A percentile compares a stretch with the other conserved stretches of the same genome.
Evolutionary conservation across 2,888 invertebrate genomes (phyloP).

Genomic region (Chymomyza fuscimana): DNA sequence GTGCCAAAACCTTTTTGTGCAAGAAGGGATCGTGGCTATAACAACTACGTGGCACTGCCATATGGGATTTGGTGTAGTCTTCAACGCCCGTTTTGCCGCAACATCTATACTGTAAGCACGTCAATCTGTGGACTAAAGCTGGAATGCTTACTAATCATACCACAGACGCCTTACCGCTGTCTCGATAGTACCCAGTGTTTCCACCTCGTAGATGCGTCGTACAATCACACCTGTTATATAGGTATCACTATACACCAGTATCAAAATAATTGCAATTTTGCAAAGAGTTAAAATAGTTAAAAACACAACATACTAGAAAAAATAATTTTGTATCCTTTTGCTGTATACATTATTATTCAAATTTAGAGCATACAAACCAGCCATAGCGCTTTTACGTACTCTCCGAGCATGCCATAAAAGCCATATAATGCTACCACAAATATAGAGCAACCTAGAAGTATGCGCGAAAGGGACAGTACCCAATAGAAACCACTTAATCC

Average conservation of each 20-base stretch:
- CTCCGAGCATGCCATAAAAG: constrained; percentile 5
- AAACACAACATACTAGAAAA: background rate
- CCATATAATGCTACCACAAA: constrained; percentile 4
- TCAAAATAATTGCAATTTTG: background rate
- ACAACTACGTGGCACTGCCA: constrained; percentile 7
- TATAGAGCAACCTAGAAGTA: background rate
- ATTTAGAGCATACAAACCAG: constrained; percentile 1
- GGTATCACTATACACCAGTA: background rate
- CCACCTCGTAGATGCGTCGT: background rate
- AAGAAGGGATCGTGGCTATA: background rate
- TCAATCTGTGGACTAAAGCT: background rate
- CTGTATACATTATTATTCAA: background rate
- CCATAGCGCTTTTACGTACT: constrained; percentile 2
- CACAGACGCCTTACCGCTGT: background rate
- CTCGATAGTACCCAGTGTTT: constrained; percentile 2
- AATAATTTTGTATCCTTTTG: background rate
- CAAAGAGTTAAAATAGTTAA: background rate
- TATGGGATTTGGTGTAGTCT: background rate
- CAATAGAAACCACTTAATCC: background rate
- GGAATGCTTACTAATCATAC: background rate
- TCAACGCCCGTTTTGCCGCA: constrained; percentile 7
- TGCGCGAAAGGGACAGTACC: background rate
- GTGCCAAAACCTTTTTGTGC: background rate
- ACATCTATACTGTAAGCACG: constrained; percentile 9
- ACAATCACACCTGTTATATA: background rate